These are phyloP conservation scores for Syrphus vitripennis DNA, from an alignment of 2,888 invertebrate species.

Conservation along the genomic window DNA sequence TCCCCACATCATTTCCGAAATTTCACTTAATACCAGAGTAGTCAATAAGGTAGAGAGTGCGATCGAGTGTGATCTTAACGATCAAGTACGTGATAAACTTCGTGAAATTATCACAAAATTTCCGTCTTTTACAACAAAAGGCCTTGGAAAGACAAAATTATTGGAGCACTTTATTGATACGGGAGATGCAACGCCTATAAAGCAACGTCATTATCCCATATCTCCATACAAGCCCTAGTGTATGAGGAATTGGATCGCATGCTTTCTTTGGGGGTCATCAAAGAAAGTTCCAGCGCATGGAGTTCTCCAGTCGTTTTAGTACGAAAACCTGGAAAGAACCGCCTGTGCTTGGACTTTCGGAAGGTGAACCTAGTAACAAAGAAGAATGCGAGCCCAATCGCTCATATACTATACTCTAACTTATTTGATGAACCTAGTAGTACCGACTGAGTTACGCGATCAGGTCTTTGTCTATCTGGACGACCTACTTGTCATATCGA, in stretches of 20 bases:
- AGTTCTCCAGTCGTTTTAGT: conserved; percentile 71
- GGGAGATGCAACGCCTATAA: neutral
- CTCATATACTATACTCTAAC: neutral
- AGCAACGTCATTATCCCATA: conserved; percentile 52
- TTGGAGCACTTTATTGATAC: neutral
- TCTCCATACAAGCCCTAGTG: conserved; percentile 55
- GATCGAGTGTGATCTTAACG: neutral
- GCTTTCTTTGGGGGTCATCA: conserved; percentile 74
- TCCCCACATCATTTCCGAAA: neutral
- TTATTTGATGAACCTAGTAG: neutral
- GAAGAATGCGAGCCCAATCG: neutral
- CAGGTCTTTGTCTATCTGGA: conserved; percentile 5
- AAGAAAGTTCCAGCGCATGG: conserved; percentile 74
- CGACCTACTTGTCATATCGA: too few species aligned
- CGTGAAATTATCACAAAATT: neutral
- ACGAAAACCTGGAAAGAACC: neutral
- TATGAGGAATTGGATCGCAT: conserved; percentile 75
- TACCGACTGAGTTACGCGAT: neutral
- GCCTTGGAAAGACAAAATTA: neutral
- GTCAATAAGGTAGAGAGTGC: neutral
- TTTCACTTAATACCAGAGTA: neutral
- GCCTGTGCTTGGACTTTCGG: neutral
- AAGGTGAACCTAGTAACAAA: conserved; percentile 2
- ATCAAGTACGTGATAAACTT: neutral
- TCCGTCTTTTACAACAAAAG: neutral